Base-by-base conservation (phyloP, 2,113 vertebrate genomes). In the Arothron firmamentum region DNA sequence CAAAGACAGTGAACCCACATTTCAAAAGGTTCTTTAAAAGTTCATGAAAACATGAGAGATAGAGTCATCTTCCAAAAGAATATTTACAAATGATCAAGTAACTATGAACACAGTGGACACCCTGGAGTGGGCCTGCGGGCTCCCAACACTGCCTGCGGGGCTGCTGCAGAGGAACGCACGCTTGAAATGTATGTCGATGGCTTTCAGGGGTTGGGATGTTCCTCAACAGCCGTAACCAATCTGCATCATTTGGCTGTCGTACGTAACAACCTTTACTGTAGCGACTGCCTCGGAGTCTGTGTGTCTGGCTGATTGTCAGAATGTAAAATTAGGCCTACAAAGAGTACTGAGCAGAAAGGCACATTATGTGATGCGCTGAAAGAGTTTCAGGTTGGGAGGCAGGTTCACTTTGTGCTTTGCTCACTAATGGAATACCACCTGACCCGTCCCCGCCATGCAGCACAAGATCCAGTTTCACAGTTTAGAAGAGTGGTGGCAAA, bases 291-390 rank as follows among this genome's bases (percentile, higher is more conserved):
- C 16, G 16, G 17, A 18, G 1, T 41, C 47, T 59, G 65, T 46
- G 51, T 61, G 12, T 41, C 28, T 13, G 1, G 20, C 1, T 51
- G 82, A 78, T 80, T 83, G 78, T 83, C 82, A 56, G 31, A 45
- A 41, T 62, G 48, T 28, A 38, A 62, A 59, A 54, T 52, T 18
- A 41, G 49, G 28, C 59, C 48, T 67, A 47, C 60, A 18, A 52
- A 70, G 58, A 65, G 65, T 31, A 56, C 62, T 31, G 47, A 67
- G 62, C 28, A 64, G 52, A 53, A 86, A 86, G 82, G 86, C 83
- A 88, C 85, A 4, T 78, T 2, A 11, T 66, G 15, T 1, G 38
- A 67, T 66, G 60, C 56, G 52, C 18, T 45, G 47, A 72, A 70
- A 53, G 20, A 4, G 48, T 41, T 59, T 70, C 54, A 25, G 65